phyloP scores from a whole-genome alignment of 2,113 vertebrate genomes.

The Oncorhynchus clarkii region DNA sequence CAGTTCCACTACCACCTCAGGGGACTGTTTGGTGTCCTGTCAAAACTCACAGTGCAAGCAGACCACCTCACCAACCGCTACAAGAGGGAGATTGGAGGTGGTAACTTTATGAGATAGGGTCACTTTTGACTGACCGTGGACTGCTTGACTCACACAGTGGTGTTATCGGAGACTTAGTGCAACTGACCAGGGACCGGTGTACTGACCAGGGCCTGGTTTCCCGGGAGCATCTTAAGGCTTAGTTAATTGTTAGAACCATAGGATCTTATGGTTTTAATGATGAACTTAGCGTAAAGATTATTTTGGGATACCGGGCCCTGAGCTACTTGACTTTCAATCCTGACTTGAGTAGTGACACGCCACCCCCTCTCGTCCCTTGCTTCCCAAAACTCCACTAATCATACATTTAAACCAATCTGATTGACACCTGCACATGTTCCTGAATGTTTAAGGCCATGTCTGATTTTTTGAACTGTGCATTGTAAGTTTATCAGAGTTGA shows the following conservation, averaged over 20 bases:
- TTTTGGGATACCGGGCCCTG: too few relatives aligned
- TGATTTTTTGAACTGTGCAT: neutral
- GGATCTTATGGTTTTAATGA: too few relatives aligned
- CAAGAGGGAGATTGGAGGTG: conserved; percentile 76
- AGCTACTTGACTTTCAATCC: conserved; percentile 33
- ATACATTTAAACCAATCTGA: conserved; percentile 39
- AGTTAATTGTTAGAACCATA: too few relatives aligned
- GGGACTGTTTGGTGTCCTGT: conserved; percentile 77
- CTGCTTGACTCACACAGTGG: conserved; percentile 48
- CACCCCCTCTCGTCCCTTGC: neutral
- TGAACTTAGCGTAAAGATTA: too few relatives aligned
- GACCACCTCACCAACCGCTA: conserved; percentile 77
- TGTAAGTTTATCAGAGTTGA: conserved; percentile 3
- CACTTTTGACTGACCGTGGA: conserved; percentile 11
- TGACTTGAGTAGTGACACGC: conserved; percentile 41
- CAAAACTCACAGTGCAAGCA: conserved; percentile 76
- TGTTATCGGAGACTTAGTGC: conserved; percentile 33
- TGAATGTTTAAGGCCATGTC: neutral
- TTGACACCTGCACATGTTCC: conserved; percentile 31
- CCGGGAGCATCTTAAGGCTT: too few relatives aligned
- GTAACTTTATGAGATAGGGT: conserved; percentile 72
- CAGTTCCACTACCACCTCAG: conserved; percentile 77
- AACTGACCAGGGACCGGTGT: conserved; percentile 30
- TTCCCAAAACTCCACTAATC: conserved; percentile 11
- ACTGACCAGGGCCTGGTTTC: conserved; percentile 37